Conservation (phyloP, 2,888 invertebrate species). For the Amiota communis region DNA sequence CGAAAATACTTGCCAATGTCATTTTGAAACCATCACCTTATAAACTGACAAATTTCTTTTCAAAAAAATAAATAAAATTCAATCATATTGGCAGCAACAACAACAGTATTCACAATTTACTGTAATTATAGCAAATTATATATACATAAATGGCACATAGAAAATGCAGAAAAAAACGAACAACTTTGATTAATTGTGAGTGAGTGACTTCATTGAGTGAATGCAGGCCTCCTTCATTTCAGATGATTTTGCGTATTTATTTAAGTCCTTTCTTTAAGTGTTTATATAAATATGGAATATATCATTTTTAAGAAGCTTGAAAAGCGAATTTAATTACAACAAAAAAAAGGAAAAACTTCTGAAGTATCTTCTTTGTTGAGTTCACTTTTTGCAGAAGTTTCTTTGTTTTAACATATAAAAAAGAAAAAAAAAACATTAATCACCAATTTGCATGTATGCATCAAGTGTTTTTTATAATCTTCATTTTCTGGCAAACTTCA, state of each 20-base stretch:
- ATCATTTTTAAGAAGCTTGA: background rate
- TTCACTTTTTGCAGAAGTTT: constrained; percentile 11
- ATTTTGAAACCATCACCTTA: too few relatives aligned
- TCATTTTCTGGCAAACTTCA: background rate
- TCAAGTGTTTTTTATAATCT: background rate
- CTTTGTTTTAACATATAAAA: background rate
- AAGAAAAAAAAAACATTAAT: constrained; percentile 7
- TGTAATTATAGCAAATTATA: background rate
- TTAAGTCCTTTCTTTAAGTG: too few relatives aligned
- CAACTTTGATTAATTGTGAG: background rate
- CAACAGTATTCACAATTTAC: too few relatives aligned
- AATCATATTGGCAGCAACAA: too few relatives aligned
- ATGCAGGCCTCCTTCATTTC: background rate
- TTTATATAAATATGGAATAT: too few relatives aligned
- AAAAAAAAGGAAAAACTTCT: too few relatives aligned
- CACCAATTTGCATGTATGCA: constrained; percentile 17
- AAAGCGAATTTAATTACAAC: background rate
- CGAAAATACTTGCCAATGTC: too few relatives aligned
- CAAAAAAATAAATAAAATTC: too few relatives aligned
- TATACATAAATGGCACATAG: background rate
- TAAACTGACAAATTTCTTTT: too few relatives aligned
- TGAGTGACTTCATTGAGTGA: background rate
- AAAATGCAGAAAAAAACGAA: background rate
- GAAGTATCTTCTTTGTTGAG: too few relatives aligned
- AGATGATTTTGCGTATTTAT: too few relatives aligned